Base-by-base conservation (phyloP, 1,140 invertebrate genomes). In the Stegodyphus dumicola region DNA sequence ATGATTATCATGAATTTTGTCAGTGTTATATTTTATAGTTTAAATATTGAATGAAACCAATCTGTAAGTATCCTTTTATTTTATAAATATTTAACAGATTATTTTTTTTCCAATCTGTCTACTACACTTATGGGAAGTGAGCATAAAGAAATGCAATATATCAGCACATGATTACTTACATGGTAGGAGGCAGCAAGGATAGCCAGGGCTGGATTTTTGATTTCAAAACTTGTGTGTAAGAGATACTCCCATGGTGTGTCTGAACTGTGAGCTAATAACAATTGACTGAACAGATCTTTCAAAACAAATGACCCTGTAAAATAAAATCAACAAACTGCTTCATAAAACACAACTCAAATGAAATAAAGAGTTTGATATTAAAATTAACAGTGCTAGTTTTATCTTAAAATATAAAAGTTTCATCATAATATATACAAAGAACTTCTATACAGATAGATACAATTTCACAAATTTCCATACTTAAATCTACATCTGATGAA, bases 271-370 rank as follows among this genome's bases (percentile, higher is more conserved):
- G 71, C 73, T 56, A 86, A 69, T 18, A 86, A 53, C 18, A 86
- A 17, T 18, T 86, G 77, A 5, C 85, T 78, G n/a, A 79, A 80
- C 4, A 86, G 18, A 70, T 86, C 85, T 48, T 80, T 80, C 13
- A 75, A 67, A n/a, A 85, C 74, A 85, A 74, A 73, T 66, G 70
- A 86, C 56, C 49, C 84, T 86, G 18, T 73, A 74, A 74, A 49
- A 65, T 56, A 80, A 67, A 15, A 60, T 1, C n/a, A 67, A n/a
- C 9, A 2, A 67, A 18, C 17, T 67, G 56, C 15, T 60, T 60
- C 5, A 60, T 1, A 60, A 60, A 11, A 60, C 9, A 9, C 56
- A 15, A 60, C 15, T 60, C 1, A 11, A 60, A 60, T 60, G 15
- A 60, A 60, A 60, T 33, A 33, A 33, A 33, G 33, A 33, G 3